phyloP scores from a whole-genome alignment of 1,140 invertebrate species.

The Holcopasites calliopsidis region DNA sequence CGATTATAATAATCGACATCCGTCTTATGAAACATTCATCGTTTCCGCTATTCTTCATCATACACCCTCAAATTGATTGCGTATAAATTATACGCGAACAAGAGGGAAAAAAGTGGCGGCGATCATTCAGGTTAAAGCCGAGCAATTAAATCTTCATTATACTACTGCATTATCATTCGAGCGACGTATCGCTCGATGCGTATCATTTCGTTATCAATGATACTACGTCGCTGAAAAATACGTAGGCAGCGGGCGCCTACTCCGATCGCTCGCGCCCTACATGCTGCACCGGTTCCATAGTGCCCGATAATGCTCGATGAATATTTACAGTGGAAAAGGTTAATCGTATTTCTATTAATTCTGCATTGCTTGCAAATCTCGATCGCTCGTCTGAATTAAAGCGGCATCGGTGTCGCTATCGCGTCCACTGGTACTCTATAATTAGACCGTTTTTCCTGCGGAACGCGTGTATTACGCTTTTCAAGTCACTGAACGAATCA shows the following conservation, averaged over 20 bases:
- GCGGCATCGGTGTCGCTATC: conserved; percentile 14
- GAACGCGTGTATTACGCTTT: conserved; percentile 21
- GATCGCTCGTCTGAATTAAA: conserved; percentile 27
- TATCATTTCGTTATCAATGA: conserved; percentile 3
- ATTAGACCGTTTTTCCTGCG: conserved; percentile 13
- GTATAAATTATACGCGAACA: too few species aligned
- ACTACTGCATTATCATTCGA: not conserved
- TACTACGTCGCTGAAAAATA: conserved; percentile 6
- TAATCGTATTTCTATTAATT: conserved; percentile 73
- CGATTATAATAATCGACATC: not conserved
- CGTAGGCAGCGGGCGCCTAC: too few species aligned
- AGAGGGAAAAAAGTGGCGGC: not conserved
- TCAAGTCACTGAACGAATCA: conserved; percentile 8
- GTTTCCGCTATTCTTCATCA: not conserved
- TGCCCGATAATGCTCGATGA: conserved; percentile 68
- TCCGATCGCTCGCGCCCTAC: not conserved
- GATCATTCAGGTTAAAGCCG: not conserved
- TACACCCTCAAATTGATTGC: not conserved
- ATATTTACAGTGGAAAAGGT: conserved; percentile 72
- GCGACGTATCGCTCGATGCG: not conserved
- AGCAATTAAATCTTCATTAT: not conserved
- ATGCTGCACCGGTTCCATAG: conserved; percentile 43
- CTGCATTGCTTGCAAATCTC: conserved; percentile 71
- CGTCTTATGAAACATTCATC: not conserved
- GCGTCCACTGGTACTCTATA: conserved; percentile 1